Percentiles rank a stretch among this genome's conserved stretches.
Evolutionary conservation across 1,140 invertebrate genomes (phyloP).

Genomic region (Aleiodes sp.): DNA sequence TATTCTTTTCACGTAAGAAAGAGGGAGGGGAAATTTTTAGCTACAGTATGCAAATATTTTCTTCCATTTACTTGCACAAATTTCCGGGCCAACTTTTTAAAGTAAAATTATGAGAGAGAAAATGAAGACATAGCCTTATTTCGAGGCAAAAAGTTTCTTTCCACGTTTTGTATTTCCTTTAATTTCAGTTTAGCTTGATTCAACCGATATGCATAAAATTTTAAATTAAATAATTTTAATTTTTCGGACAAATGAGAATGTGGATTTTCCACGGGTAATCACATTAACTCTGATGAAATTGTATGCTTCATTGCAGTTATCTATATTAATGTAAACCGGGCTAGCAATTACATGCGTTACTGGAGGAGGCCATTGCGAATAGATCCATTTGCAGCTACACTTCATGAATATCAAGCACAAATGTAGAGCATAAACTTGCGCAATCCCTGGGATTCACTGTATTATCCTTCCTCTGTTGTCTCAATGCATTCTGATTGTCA

Average conservation of each 20-base stretch:
- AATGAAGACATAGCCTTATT: no score
- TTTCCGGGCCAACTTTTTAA: no score
- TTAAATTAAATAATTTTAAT: background rate
- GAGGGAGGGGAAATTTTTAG: no score
- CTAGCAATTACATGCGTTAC: constrained; percentile 25
- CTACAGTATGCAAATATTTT: no score
- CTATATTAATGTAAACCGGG: constrained; percentile 17
- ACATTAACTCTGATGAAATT: constrained; percentile 3
- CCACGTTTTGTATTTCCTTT: no score
- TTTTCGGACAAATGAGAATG: background rate
- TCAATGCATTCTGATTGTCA: constrained; percentile 16
- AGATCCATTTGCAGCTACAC: constrained; percentile 17
- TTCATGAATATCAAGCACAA: constrained; percentile 25
- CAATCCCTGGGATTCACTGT: background rate
- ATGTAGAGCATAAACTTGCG: background rate
- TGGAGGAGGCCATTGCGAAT: constrained; percentile 17
- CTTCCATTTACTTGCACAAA: no score
- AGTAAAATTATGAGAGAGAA: no score
- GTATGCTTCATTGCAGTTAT: background rate
- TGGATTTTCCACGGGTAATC: background rate
- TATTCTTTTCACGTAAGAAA: no score
- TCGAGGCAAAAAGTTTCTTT: no score
- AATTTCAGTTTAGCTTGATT: no score
- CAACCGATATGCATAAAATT: no score
- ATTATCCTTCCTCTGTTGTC: constrained; percentile 9